Conservation (phyloP, 2,888 invertebrate genomes). For the Athalia cordata region DNA sequence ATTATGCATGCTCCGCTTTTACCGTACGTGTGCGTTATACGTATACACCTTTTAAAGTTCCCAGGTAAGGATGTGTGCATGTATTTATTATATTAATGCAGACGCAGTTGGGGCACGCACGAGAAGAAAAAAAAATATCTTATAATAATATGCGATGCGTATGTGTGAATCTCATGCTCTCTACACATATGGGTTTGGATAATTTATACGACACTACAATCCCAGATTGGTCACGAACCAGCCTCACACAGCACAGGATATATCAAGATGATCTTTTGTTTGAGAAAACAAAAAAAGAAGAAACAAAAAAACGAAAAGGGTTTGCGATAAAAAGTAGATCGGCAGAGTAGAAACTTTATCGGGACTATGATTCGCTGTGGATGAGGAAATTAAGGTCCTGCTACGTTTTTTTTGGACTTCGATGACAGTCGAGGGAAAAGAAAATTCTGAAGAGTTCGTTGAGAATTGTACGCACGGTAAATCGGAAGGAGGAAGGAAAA, state of each 20-base stretch:
- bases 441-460: too few species aligned
- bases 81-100: slow-evolving; percentile 5
- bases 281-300: background rate
- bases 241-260: background rate
- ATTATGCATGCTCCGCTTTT: background rate
- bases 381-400: too few species aligned
- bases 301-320: background rate
- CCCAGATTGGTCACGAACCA: slow-evolving; percentile 15
- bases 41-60: background rate
- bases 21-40: background rate
- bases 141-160: background rate
- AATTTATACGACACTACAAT: background rate
- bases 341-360: too few species aligned
- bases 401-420: too few species aligned
- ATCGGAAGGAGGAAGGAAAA: too few species aligned
- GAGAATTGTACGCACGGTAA: background rate
- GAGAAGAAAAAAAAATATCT: background rate
- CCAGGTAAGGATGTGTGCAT: too few species aligned
- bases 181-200: too few species aligned
- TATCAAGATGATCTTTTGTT: background rate
- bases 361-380: too few species aligned
- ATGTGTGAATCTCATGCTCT: background rate
- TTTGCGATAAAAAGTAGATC: too few species aligned
- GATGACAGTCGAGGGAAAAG: too few species aligned
- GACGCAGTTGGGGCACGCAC: slow-evolving; percentile 36